Evolutionary conservation across 2,113 vertebrate genomes (phyloP), one percentile per base, ranked within the genome.

Genomic region (Hypocryptadius cinnamomeus): DNA sequence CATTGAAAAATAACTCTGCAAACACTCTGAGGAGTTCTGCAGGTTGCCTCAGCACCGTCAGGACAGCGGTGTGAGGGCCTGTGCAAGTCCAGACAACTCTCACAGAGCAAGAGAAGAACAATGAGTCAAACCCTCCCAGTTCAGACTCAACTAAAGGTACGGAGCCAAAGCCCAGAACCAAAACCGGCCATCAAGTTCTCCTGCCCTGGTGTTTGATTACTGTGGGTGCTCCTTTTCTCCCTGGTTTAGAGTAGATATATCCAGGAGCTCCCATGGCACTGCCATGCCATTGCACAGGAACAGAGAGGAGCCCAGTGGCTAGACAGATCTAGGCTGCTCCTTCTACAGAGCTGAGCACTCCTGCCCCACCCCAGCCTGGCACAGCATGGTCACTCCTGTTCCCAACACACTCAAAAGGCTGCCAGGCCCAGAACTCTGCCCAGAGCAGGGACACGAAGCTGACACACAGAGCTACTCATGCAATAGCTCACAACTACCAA

Each of bases 31-130:
- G 42, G n/a, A 42, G 31, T 3, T 31, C 1, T 35, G 7, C 44
- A 10, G 22, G 18, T 23, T 2, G 0, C 44, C 44, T 15, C 16
- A 14, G 31, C 0, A 0, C 54, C 44, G 51, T 48, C 56, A 47
- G 10, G 24, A 51, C 15, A 44, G 33, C 11, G 23, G 6, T 47
- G 13, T 0, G 0, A 86, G 31, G 18, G 18, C 20, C 66, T 48
- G 1, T 37, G 27, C 6, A 1, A 50, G 51, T 30, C 69, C 39
- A 13, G 44, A 72, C 31, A 80, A 17, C 12, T 66, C 54, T 64
- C 33, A 53, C 8, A 13, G 24, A 61, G 8, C 5, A 16, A 79
- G 44, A 15, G 19, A 33, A 61, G 18, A 54, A 48, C 3, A 15
- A 33, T 7, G 2, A 42, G 16, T 50, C 39, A 68, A 57, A 65